Evolutionary conservation across 1,140 invertebrate species (phyloP), one percentile per base, ranked within the genome.

Genomic region (Intoshia linei): DNA sequence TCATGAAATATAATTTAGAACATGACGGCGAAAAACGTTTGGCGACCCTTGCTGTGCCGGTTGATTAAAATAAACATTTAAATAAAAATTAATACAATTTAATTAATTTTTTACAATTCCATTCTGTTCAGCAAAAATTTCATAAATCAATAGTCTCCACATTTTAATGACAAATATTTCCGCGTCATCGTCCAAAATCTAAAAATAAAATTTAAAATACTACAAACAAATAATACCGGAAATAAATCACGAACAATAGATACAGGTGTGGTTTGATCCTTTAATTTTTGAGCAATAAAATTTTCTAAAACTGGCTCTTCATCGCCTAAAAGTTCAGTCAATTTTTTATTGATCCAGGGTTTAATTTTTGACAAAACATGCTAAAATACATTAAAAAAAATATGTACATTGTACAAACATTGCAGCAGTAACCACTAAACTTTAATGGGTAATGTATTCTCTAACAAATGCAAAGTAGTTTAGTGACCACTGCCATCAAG

Each of bases 121-220:
- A 3, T 48, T 41, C 42, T 87, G 87, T 59, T 93, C 93, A 30
- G 83, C 79, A 68, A 93, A 83, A 45, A 87, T 78, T 68, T 93
- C 84, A 60, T 93, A 95, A 47, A 95, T 90, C 37, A 95, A 65
- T 54, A 95, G 66, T 49, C 87, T 68, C 87, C 84, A 95, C 77
- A 95, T 84, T 68, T 95, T 95, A 25, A 93, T 79, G 46, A 93
- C 81, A 66, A 95, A 95, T 35, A 92, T 78, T 66, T 95, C 84
- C 5, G 87, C 84, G 62, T 95, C 87, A 56, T 95, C 84, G 57
- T 93, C 87, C 45, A 95, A 64, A 45, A 92, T 77, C 79, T 84
- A 51, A 15, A 62, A 65, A 43, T 46, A 48, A 41, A 39, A 37
- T 14, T 42, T 14, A 36, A 18, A 17, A 42, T 42, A 19, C 20